phyloP scores from a whole-genome alignment of 2,888 invertebrate genomes.

The Drosophila mercatorum region DNA sequence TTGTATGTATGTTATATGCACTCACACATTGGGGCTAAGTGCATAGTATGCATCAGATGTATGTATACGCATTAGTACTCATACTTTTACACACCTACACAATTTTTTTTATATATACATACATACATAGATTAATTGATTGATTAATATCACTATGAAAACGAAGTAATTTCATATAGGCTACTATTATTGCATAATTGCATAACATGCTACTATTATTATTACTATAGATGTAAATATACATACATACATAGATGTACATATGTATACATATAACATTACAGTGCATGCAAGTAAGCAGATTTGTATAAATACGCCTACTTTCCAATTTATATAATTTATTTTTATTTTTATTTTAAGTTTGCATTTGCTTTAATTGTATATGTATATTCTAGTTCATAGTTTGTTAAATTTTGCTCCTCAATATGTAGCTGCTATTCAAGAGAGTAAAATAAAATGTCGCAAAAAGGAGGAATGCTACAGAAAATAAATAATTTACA shows the following conservation, averaged over 20 bases:
- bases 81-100: not conserved
- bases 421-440: not conserved
- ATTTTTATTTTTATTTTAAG: not conserved
- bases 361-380: not conserved
- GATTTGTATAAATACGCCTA: not conserved
- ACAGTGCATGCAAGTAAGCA: not conserved
- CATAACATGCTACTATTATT: not conserved
- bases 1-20: too few species aligned
- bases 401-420: not conserved
- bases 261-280: not conserved
- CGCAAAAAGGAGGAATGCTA: not conserved
- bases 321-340: not conserved
- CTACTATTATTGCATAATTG: too few species aligned
- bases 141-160: slow-evolving; percentile 21
- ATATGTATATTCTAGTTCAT: too few species aligned
- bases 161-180: not conserved
- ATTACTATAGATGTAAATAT: not conserved
- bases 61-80: not conserved
- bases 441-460: not conserved
- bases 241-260: not conserved
- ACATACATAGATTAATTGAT: not conserved
- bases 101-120: not conserved
- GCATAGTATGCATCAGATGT: not conserved
- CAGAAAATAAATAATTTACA: not conserved
- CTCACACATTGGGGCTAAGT: not conserved